A percentile compares a stretch with the other conserved stretches of the same genome.
These are phyloP conservation scores for Yasuhikotakia modesta DNA, from an alignment of 2,797 vertebrate species.

Conservation along the genomic window DNA sequence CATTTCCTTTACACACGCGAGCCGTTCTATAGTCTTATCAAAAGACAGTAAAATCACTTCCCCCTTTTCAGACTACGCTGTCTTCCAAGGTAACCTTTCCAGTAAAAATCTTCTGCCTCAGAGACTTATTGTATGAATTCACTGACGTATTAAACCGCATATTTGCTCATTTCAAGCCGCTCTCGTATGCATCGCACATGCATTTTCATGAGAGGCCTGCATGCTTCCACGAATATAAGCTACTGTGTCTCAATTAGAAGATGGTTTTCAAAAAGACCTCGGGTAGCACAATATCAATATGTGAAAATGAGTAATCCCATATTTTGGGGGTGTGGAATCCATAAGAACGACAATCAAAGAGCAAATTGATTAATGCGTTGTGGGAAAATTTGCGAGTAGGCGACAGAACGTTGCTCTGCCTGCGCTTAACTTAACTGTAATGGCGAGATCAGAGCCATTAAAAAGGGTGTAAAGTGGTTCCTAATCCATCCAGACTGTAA, in stretches of 20 bases:
- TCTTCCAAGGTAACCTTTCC: conserved; percentile 53
- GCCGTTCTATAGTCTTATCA: conserved; percentile 50
- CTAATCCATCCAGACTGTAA: conserved; percentile 59
- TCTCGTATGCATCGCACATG: conserved; percentile 34
- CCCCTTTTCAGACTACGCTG: conserved; percentile 45
- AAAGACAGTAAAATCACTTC: conserved; percentile 47
- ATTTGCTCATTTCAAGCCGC: conserved; percentile 51
- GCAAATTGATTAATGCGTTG: conserved; percentile 46
- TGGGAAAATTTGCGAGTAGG: conserved; percentile 36
- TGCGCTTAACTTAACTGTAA: conserved; percentile 50
- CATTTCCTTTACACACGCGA: conserved; percentile 41
- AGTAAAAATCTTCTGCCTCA: conserved; percentile 42
- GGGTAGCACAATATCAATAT: conserved; percentile 30
- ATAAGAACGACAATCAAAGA: conserved; percentile 22
- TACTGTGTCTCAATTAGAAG: conserved; percentile 39
- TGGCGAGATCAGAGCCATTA: conserved; percentile 49
- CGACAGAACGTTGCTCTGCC: conserved; percentile 43
- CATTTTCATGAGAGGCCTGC: conserved; percentile 43
- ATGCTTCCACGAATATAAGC: conserved; percentile 27
- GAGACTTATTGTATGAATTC: conserved; percentile 55
- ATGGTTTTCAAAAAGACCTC: conserved; percentile 26
- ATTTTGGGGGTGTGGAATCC: conserved; percentile 12
- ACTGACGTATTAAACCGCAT: conserved; percentile 48
- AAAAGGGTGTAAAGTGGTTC: conserved; percentile 53
- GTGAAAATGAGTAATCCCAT: conserved; percentile 16